Base-by-base conservation (phyloP, 2,888 invertebrate species). In the Heliconius sara region DNA sequence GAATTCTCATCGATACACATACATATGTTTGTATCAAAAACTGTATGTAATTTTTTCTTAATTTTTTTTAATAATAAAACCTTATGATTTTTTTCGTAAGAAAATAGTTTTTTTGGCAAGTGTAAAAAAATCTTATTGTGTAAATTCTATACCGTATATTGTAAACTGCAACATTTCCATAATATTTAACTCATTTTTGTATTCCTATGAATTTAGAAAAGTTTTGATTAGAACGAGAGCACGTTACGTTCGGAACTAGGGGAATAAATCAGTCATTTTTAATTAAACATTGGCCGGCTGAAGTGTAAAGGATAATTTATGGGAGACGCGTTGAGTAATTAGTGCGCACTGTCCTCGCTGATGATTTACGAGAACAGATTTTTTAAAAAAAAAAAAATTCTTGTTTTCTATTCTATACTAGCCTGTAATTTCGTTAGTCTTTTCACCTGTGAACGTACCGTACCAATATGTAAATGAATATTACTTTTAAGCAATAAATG, bases 251-350 rank as follows among this genome's bases (percentile, higher is more conserved):
- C 47, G 71, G 16, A 79, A 19, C 34, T 57, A 39, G 57, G 57
- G 66, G 75, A 76, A 81, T 79, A 79, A 81, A 81, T 81, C 78
- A 72, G 81, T 79, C 79, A 79, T 77, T 79, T 79, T 81, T 79
- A 81, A 81, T 81, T 79, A 81, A 81, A 81, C 79, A 81, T 76
- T 75, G 75, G 79, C 66, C 73, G 65, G 52, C 68, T 27, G 60
- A 76, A 75, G 77, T 70, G 66, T 75, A 80, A 77, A 79, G 78
- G 39, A 80, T 80, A 82, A 80, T 82, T 80, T 77, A 82, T 66
- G 77, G 77, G 60, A 67, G 75, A 75, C 75, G 63, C 75, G 75
- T 75, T 75, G 66, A 75, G 75, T 75, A 75, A 75, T 75, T 75
- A 75, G 63, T 75, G 65, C 52, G 66, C 78, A 77, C 81, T 81